Percentiles rank a stretch among this genome's conserved stretches.
These are phyloP conservation scores for Aporrectodea caliginosa DNA, from an alignment of 1,140 invertebrate species.

Conservation along the genomic window DNA sequence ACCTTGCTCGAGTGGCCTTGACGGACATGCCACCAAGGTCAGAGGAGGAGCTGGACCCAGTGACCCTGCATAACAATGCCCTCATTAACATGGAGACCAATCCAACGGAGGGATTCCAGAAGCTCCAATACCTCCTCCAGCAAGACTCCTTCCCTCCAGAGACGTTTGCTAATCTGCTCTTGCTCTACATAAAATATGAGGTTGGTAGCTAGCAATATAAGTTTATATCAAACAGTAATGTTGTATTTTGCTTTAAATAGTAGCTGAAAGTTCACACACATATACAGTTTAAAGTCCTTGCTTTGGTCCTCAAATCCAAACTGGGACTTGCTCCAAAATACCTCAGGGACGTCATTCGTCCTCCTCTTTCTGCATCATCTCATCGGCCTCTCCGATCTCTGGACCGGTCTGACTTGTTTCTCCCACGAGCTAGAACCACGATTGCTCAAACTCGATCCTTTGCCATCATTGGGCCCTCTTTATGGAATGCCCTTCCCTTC, in stretches of 20 bases:
- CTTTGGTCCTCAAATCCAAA: too few relatives aligned
- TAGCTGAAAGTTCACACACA: constrained; percentile 13
- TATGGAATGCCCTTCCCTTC: too few relatives aligned
- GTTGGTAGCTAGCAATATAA: constrained; percentile 37
- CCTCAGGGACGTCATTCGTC: too few relatives aligned
- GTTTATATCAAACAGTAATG: neutral
- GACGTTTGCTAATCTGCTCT: constrained; percentile 91
- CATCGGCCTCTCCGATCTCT: too few relatives aligned
- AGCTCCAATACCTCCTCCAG: constrained; percentile 92
- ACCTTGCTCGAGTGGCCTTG: constrained; percentile 80
- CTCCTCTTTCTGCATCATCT: too few relatives aligned
- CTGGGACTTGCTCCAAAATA: too few relatives aligned
- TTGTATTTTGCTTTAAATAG: neutral
- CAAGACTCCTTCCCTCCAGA: constrained; percentile 92
- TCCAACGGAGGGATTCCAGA: constrained; percentile 90
- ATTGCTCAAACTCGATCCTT: too few relatives aligned
- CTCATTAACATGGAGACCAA: constrained; percentile 87
- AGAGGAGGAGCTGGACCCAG: constrained; percentile 95
- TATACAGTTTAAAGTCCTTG: too few relatives aligned
- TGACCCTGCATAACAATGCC: constrained; percentile 96
- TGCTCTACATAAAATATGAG: constrained; percentile 93
- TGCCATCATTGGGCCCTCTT: too few relatives aligned
- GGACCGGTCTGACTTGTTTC: too few relatives aligned
- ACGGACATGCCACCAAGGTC: constrained; percentile 93
- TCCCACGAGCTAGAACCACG: too few relatives aligned